These are phyloP conservation scores for Torymus tubicola DNA, from an alignment of 2,888 invertebrate genomes.

Conservation along the genomic window DNA sequence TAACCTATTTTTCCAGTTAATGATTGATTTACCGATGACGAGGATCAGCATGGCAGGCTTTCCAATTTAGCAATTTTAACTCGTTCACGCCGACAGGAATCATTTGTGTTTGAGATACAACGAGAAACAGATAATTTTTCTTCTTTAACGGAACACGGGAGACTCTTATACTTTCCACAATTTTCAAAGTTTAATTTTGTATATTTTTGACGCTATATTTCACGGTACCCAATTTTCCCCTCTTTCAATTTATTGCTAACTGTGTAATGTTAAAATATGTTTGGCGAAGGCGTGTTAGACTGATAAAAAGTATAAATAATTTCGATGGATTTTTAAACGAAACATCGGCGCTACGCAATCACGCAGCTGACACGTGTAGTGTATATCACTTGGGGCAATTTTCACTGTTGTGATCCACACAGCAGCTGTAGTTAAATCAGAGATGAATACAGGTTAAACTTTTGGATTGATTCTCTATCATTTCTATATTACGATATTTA, in stretches of 20 bases:
- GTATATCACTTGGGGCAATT: slow-evolving; percentile 21
- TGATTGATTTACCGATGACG: slow-evolving; percentile 31
- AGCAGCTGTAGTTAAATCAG: background rate
- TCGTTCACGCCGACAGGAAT: background rate
- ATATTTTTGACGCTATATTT: background rate
- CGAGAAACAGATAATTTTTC: background rate
- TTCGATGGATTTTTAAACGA: slow-evolving; percentile 51
- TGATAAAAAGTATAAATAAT: slow-evolving; percentile 47
- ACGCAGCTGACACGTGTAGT: slow-evolving; percentile 13
- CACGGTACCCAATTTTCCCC: background rate
- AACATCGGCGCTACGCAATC: slow-evolving; percentile 38
- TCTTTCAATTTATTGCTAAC: background rate
- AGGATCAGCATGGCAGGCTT: slow-evolving; percentile 12
- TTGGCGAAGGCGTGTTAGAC: slow-evolving; percentile 3
- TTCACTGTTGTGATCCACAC: slow-evolving; percentile 15
- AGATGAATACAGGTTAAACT: too few relatives aligned
- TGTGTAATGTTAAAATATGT: slow-evolving; percentile 4
- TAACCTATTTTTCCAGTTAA: slow-evolving; percentile 55
- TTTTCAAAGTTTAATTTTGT: background rate
- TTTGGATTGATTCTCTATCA: too few relatives aligned
- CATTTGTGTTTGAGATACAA: background rate
- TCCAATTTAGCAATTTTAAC: slow-evolving; percentile 28
- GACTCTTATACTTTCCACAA: background rate
- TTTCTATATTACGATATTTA: too few relatives aligned
- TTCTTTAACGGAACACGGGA: background rate